Percentiles rank a stretch among this genome's conserved stretches.
Evolutionary conservation across 1,140 invertebrate species (phyloP).

Genomic region (Scaptomyza pallida): DNA sequence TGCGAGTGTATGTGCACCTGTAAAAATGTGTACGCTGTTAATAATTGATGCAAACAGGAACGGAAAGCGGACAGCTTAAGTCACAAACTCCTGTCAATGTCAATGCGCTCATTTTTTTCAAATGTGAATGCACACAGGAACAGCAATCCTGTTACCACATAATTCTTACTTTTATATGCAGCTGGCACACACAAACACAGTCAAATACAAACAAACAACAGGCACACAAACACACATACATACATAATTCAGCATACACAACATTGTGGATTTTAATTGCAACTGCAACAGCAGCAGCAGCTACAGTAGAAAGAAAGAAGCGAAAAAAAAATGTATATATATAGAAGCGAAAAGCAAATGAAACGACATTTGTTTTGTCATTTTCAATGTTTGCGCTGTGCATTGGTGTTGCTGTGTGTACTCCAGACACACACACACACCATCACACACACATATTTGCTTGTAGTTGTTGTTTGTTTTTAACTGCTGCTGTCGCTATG

Average conservation of each 20-base stretch:
- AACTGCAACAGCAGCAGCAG: slow-evolving; percentile 16
- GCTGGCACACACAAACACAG: slow-evolving; percentile 3
- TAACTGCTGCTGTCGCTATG: slow-evolving; percentile 40
- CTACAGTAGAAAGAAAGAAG: no score
- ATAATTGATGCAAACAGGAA: slow-evolving; percentile 59
- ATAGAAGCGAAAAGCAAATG: slow-evolving; percentile 16
- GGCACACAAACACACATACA: background rate
- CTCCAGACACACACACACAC: slow-evolving; percentile 4
- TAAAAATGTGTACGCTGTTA: slow-evolving; percentile 55
- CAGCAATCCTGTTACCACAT: slow-evolving; percentile 34
- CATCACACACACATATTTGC: background rate
- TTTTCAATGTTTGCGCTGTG: slow-evolving; percentile 22
- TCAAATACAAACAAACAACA: background rate
- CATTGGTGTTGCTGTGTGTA: slow-evolving; percentile 13
- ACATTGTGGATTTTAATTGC: slow-evolving; percentile 49
- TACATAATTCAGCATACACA: background rate
- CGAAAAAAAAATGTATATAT: no score
- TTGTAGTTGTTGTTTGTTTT: slow-evolving; percentile 12
- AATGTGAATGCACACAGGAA: slow-evolving; percentile 44
- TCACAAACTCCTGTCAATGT: slow-evolving; percentile 23
- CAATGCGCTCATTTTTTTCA: slow-evolving; percentile 7
- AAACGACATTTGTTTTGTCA: slow-evolving; percentile 41
- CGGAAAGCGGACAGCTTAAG: slow-evolving; percentile 25
- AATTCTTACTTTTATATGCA: slow-evolving; percentile 33
- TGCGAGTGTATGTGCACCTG: slow-evolving; percentile 17